phyloP scores from a whole-genome alignment of 1,140 invertebrate species.

The Penaeus indicus region DNA sequence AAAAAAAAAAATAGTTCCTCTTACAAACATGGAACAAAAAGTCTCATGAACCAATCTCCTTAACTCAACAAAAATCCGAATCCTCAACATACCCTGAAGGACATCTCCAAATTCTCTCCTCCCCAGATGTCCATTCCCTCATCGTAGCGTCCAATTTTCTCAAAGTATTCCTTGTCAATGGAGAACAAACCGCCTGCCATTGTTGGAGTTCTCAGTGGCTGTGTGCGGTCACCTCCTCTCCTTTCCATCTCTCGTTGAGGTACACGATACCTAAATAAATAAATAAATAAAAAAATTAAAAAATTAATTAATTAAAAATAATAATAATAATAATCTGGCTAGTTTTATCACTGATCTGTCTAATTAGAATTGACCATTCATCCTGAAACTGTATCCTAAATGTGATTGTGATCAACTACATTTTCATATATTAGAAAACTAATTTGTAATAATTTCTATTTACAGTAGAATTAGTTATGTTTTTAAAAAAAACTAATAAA shows the following conservation, averaged over 20 bases:
- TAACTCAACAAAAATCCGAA: slow-evolving; percentile 15
- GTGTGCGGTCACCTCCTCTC: slow-evolving; percentile 88
- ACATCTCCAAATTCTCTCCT: slow-evolving; percentile 99
- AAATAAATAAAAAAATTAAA: neutral
- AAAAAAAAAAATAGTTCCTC: no score
- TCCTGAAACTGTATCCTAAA: no score
- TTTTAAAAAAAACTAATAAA: no score
- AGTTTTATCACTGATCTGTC: no score
- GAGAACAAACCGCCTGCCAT: slow-evolving; percentile 99
- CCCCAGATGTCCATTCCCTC: slow-evolving; percentile 99
- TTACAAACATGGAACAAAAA: slow-evolving; percentile 3
- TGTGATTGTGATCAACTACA: no score
- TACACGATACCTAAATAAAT: slow-evolving; percentile 86
- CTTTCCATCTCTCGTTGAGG: slow-evolving; percentile 95
- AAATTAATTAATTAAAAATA: no score
- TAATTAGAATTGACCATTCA: no score
- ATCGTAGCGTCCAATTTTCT: slow-evolving; percentile 97
- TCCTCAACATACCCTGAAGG: slow-evolving; percentile 88
- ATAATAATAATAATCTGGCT: no score
- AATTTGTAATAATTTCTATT: no score
- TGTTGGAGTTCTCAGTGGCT: slow-evolving; percentile 93
- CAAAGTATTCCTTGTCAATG: slow-evolving; percentile 97
- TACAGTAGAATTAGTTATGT: no score
- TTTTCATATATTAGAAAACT: no score
- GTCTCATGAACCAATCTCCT: slow-evolving; percentile 12